Evolutionary conservation across 1,140 invertebrate species (phyloP), one percentile per base, ranked within the genome.

Genomic region (Drosophila virilis): DNA sequence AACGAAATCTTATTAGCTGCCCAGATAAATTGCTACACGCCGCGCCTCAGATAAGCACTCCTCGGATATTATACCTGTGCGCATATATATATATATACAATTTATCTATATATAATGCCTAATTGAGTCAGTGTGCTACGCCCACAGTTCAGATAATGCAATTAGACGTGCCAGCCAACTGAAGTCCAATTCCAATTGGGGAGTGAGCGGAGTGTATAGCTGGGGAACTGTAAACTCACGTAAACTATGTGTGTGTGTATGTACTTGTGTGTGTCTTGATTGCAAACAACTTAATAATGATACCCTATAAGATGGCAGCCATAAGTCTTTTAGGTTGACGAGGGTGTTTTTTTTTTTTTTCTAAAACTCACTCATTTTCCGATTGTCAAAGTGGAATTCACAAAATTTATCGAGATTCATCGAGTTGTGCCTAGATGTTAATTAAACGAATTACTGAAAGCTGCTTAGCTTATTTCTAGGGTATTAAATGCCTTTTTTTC

Each of bases 41-140:
- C 33, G 13, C 9, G 6, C 32, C 50, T 9, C 52, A 84, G 82
- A 85, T 85, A 85, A 82, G 82, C 50, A 38, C 22, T 17, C 55
- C 40, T 17, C 17, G 8, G 48, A 50, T 33, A 48, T 48, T 38
- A n/a, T 50, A n/a, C 22, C 22, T 32, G 40, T 28, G 22, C 15
- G 9, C 42, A 6, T 57, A 42, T 28, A 28, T 9, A n/a, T 32
- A 17, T 28, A 13, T 42, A 42, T 9, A 52, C 15, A 42, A 17
- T 65, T 2, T 37, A 40, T 62, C 7, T 43, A 42, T 62, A 82
- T 66, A 81, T 70, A 69, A 68, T 68, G 50, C 45, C 62, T 72
- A 85, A 86, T 86, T 86, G 78, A 86, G 61, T 88, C 82, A 88
- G 42, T 38, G 70, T 70, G 50, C 17, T 60, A 58, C 60, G 69